Evolutionary conservation across 37 sponge, comb jelly and placozoan species (phyloP).

Genomic region (Petrosia ficiformis): DNA sequence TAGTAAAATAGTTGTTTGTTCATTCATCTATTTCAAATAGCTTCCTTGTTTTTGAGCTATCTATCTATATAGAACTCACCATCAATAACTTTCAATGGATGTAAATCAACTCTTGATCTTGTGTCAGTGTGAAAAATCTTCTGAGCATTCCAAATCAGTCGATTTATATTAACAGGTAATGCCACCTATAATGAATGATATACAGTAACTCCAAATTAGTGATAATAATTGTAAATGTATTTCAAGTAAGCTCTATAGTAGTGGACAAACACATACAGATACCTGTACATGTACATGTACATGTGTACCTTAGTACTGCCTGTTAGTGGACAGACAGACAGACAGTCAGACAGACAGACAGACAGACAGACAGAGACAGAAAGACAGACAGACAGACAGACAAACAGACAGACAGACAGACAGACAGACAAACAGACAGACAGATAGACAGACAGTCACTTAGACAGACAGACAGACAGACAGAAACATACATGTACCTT

Average conservation of each 20-base stretch:
- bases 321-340: neutral
- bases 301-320: neutral
- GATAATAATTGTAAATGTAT: neutral
- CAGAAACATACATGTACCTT: slow-evolving; percentile 37
- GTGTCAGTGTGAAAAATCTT: slow-evolving; percentile 91
- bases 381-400: no score
- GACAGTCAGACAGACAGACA: no score
- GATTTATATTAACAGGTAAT: slow-evolving; percentile 86
- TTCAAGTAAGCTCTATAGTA: no score
- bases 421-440: no score
- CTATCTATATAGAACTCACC: slow-evolving; percentile 17
- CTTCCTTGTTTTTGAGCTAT: neutral
- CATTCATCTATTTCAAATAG: neutral
- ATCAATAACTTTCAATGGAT: slow-evolving; percentile 87
- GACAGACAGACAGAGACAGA: neutral
- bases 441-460: no score
- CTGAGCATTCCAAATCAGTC: slow-evolving; percentile 98
- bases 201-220: neutral
- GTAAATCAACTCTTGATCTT: slow-evolving; percentile 75
- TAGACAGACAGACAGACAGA: no score
- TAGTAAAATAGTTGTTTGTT: slow-evolving; percentile 4
- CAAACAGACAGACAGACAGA: no score
- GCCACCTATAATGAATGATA: slow-evolving; percentile 55
- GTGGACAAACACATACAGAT: no score
- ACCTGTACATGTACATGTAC: no score